Evolutionary conservation across 2,888 invertebrate species (phyloP).

Genomic region (Gymnoscelis rufifasciata): DNA sequence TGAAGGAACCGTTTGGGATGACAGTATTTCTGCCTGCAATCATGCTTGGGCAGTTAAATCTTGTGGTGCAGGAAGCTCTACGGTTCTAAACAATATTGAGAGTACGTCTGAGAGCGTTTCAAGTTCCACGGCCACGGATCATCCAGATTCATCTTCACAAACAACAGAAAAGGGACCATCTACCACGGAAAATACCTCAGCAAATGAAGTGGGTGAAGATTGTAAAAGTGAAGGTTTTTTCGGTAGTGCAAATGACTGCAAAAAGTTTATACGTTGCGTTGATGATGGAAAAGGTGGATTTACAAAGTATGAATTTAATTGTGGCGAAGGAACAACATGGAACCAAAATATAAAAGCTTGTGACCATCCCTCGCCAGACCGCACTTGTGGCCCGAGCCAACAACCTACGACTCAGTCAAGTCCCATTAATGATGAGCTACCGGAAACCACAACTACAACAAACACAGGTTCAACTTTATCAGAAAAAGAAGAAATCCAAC

Average conservation of each 20-base stretch:
- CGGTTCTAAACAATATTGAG: constrained; percentile 16
- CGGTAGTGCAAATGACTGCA: constrained; percentile 76
- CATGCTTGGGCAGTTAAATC: constrained; percentile 55
- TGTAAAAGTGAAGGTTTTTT: constrained; percentile 73
- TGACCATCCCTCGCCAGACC: constrained; percentile 55
- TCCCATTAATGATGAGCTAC: constrained; percentile 19
- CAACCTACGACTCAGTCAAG: constrained; percentile 17
- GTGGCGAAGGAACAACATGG: constrained; percentile 81
- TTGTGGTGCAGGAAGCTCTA: constrained; percentile 28
- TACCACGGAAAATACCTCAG: constrained; percentile 9
- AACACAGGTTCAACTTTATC: constrained; percentile 8
- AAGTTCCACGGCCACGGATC: constrained; percentile 19
- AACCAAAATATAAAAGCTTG: constrained; percentile 73
- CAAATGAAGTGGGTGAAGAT: constrained; percentile 11
- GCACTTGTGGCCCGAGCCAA: constrained; percentile 11
- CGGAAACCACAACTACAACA: constrained; percentile 10
- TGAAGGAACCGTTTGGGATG: constrained; percentile 80
- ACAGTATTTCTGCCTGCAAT: constrained; percentile 75
- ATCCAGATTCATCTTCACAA: constrained; percentile 12
- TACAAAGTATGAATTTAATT: constrained; percentile 76
- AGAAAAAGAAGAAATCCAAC: constrained; percentile 8
- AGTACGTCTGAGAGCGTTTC: constrained; percentile 23
- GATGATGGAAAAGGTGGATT: constrained; percentile 64
- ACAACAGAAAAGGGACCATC: constrained; percentile 19
- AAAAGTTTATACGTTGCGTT: constrained; percentile 84